Conservation (phyloP, 2,113 vertebrate genomes). For the Gasterosteus nipponicus region DNA sequence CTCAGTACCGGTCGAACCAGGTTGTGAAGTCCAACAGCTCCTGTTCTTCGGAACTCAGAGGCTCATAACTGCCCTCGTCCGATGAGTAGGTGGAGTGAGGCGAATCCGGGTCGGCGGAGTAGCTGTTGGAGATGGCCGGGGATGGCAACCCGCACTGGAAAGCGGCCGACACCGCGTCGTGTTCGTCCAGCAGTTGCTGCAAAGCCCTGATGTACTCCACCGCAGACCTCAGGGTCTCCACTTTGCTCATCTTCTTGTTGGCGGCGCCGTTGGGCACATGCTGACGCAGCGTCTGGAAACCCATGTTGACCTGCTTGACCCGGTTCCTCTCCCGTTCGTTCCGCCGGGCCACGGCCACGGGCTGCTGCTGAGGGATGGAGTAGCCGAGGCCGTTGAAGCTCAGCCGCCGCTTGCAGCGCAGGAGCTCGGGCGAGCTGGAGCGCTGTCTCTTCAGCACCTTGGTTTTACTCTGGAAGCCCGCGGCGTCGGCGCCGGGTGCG, state of each 20-base stretch:
- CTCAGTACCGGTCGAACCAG: conserved; percentile 93
- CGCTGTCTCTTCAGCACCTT: conserved; percentile 86
- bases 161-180: conserved; percentile 87
- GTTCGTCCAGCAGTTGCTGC: conserved; percentile 91
- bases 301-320: conserved; percentile 95
- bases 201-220: conserved; percentile 95
- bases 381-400: conserved; percentile 85
- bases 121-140: conserved; percentile 75
- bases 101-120: conserved; percentile 82
- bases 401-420: conserved; percentile 90
- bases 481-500: conserved; percentile 31
- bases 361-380: conserved; percentile 79
- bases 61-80: conserved; percentile 90
- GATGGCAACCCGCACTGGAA: conserved; percentile 86
- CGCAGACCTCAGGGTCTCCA: conserved; percentile 94
- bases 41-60: conserved; percentile 88
- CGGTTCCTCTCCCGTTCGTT: conserved; percentile 96
- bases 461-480: conserved; percentile 65
- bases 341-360: conserved; percentile 91
- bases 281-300: conserved; percentile 94
- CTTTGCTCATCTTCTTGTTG: conserved; percentile 98
- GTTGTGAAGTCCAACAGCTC: conserved; percentile 92
- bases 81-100: conserved; percentile 91
- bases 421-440: conserved; percentile 87
- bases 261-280: conserved; percentile 94